A percentile compares a stretch with the other conserved stretches of the same genome.
Evolutionary conservation across 2,888 invertebrate species (phyloP).

Genomic region (Diplazon laetatorius): DNA sequence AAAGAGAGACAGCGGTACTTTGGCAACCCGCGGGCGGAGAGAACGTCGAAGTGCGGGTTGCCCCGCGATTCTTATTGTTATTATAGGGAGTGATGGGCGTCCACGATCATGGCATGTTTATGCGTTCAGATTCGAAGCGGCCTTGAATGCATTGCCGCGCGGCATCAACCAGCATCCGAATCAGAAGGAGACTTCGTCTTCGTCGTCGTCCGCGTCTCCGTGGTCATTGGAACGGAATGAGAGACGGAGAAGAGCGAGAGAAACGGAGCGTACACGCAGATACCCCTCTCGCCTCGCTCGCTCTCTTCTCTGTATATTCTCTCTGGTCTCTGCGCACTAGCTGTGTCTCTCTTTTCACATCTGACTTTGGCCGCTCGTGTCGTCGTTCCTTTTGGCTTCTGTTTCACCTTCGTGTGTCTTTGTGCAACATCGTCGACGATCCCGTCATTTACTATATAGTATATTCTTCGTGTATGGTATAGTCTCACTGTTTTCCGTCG

Average conservation of each 20-base stretch:
- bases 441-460: conserved; percentile 44
- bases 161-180: conserved; percentile 63
- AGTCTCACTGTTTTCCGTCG: conserved; percentile 38
- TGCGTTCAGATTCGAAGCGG: conserved; percentile 81
- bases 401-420: conserved; percentile 19
- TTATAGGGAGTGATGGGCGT: conserved; percentile 81
- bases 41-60: conserved; percentile 67
- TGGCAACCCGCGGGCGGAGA: conserved; percentile 37
- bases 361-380: conserved; percentile 18
- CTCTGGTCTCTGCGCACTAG: conserved; percentile 25
- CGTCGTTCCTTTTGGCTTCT: conserved; percentile 17
- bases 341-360: conserved; percentile 25
- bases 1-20: conserved; percentile 68
- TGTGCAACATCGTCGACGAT: conserved; percentile 7
- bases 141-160: conserved; percentile 76
- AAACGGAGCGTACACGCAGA: not conserved
- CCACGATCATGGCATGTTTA: conserved; percentile 81
- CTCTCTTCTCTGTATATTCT: conserved; percentile 17
- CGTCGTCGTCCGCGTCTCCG: conserved; percentile 60
- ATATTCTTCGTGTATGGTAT: conserved; percentile 38
- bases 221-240: conserved; percentile 25
- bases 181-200: conserved; percentile 61
- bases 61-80: conserved; percentile 80
- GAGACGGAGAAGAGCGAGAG: too few species aligned
- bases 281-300: conserved; percentile 35